Base-by-base conservation (phyloP, 2,888 invertebrate genomes). In the Idaea biselata region DNA sequence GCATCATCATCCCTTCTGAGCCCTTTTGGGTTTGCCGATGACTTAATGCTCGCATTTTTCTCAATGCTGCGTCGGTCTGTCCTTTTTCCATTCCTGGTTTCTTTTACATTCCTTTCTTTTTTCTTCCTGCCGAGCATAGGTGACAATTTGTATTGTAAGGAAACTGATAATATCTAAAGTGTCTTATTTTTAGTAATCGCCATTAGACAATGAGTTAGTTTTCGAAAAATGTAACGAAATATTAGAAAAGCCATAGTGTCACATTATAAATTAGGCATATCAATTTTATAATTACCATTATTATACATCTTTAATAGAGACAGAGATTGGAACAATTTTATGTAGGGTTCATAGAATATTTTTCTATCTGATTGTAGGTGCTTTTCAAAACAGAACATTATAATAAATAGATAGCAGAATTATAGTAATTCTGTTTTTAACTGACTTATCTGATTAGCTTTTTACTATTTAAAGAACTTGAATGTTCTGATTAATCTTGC, bases 151-250 rank as follows among this genome's bases (percentile, higher is more conserved):
- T 86, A 84, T 77, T 80, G 71, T 85, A 88, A 87, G 83, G 80
- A 84, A 89, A 89, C 83, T 83, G 82, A 90, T 88, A 84, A 88
- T 89, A 89, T 86, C 85, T 78, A 79, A 89, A 88, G 91, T 91
- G 91, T 91, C 91, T 91, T 91, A 91, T 90, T 88, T 84, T 88
- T 91, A 92, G 91, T 88, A 89, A 87, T 82, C 83, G 83, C 87
- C 87, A 89, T 87, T 91, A 91, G 89, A 80, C 72, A 79, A 84
- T 83, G 87, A 88, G 86, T 85, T 91, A 90, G 83, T 87, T 88
- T 90, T 88, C 82, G 80, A 90, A 88, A 87, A 85, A 76, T 91
- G 83, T 90, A 89, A 82, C 82, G 79, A 86, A 78, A 85, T 82
- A 78, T 81, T 89, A 90, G 88, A 83, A 76, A 80, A 84, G 73